phyloP scores from a whole-genome alignment of 2,888 invertebrate species.

The Phoenoteleia sp. region DNA sequence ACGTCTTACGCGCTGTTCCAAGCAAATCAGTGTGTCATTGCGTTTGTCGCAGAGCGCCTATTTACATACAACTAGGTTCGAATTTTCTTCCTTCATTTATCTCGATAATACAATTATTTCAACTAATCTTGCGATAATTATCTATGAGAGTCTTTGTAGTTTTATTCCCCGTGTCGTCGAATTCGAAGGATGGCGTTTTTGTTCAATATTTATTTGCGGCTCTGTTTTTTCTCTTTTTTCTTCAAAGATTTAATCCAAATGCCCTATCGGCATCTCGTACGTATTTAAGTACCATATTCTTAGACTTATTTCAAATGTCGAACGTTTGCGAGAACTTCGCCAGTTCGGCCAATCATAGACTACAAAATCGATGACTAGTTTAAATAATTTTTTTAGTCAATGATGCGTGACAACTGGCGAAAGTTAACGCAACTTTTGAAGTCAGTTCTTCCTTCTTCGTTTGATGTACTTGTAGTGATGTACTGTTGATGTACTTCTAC shows the following conservation, averaged over 20 bases:
- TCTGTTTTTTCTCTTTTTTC: too few species aligned
- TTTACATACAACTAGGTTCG: constrained; percentile 49
- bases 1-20: constrained; percentile 30
- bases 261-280: constrained; percentile 28
- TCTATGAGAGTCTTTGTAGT: constrained; percentile 77
- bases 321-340: background rate
- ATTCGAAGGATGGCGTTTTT: constrained; percentile 48
- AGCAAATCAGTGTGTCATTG: constrained; percentile 30
- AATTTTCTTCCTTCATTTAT: constrained; percentile 11
- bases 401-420: too few species aligned
- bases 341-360: constrained; percentile 24
- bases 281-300: constrained; percentile 47
- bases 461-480: too few species aligned
- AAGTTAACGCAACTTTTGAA: too few species aligned
- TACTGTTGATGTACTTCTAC: too few species aligned
- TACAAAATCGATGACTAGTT: background rate
- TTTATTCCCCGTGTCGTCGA: constrained; percentile 68
- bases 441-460: too few species aligned
- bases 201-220: background rate
- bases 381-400: too few species aligned
- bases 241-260: constrained; percentile 7
- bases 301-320: constrained; percentile 12
- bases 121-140: constrained; percentile 69
- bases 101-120: constrained; percentile 49
- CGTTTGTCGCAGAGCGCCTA: constrained; percentile 9